Evolutionary conservation across 2,113 vertebrate genomes (phyloP).

Genomic region (Falcunculus frontatus): DNA sequence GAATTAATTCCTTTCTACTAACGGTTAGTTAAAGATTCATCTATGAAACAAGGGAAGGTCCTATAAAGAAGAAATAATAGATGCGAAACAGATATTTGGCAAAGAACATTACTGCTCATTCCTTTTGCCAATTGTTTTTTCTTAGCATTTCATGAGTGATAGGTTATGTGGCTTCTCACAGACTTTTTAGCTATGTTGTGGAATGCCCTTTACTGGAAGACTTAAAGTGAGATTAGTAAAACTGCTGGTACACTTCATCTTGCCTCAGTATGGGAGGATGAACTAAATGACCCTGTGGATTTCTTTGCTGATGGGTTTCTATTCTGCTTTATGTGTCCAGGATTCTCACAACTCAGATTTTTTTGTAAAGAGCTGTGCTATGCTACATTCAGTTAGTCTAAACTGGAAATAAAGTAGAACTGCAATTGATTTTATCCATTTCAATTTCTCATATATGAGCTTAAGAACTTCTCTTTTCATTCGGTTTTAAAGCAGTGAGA

Average conservation of each 20-base stretch:
- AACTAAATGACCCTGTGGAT: neutral
- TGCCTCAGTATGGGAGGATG: neutral
- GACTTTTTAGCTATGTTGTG: neutral
- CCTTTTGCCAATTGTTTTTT: neutral
- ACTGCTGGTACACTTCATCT: neutral
- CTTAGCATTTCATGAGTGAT: neutral
- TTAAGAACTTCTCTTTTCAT: neutral
- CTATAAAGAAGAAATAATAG: neutral
- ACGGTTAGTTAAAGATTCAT: neutral
- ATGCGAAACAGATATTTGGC: conserved; percentile 14
- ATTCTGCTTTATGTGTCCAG: neutral
- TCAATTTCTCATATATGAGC: neutral
- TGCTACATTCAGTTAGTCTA: neutral
- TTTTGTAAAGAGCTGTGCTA: neutral
- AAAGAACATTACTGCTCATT: neutral
- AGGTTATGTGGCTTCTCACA: neutral
- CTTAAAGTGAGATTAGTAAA: neutral
- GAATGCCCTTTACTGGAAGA: neutral
- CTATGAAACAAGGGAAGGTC: neutral
- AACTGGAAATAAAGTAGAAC: neutral
- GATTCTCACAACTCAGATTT: neutral
- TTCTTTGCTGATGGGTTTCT: neutral
- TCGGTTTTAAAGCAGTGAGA: neutral
- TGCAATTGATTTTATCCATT: neutral
- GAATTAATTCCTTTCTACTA: neutral